These are phyloP conservation scores for Shargacucullia verbasci DNA, from an alignment of 2,888 invertebrate genomes.

Conservation along the genomic window DNA sequence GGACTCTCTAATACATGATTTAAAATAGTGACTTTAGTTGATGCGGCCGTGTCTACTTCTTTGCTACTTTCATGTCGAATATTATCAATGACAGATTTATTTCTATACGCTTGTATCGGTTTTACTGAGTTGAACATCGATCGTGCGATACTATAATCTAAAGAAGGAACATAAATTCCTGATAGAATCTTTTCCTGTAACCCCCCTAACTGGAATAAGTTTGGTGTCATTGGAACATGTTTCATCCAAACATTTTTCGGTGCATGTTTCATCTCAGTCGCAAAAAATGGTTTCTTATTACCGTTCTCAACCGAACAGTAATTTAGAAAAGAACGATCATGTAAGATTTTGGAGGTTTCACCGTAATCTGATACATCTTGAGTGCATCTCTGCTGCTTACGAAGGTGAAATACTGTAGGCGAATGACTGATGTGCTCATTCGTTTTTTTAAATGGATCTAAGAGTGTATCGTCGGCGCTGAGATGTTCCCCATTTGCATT, in stretches of 20 bases:
- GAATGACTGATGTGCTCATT: conserved; percentile 58
- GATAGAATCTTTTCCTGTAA: conserved; percentile 39
- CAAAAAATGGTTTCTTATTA: conserved; percentile 17
- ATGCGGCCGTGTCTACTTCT: conserved; percentile 18
- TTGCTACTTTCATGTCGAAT: conserved; percentile 20
- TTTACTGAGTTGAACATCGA: conserved; percentile 41
- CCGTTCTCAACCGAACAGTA: conserved; percentile 29
- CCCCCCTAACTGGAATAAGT: conserved; percentile 39
- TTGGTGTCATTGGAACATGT: conserved; percentile 16
- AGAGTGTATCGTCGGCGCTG: conserved; percentile 64
- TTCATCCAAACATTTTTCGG: conserved; percentile 39
- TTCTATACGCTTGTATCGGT: conserved; percentile 22
- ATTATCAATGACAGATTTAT: conserved; percentile 12
- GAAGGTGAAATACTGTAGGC: conserved; percentile 56
- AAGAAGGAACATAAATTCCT: conserved; percentile 43
- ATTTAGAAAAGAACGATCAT: conserved; percentile 36
- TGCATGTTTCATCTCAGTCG: conserved; percentile 15
- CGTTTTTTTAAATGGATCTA: conserved; percentile 63
- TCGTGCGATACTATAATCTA: conserved; percentile 51
- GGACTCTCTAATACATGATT: conserved; percentile 89
- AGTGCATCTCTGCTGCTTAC: conserved; percentile 49
- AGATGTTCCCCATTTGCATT: conserved; percentile 81
- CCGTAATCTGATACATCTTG: conserved; percentile 54
- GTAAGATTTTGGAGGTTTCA: conserved; percentile 44
- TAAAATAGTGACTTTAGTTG: conserved; percentile 71